Evolutionary conservation across 2,797 vertebrate species (phyloP), one percentile per base, ranked within the genome.

Genomic region (Aphelocoma californica): DNA sequence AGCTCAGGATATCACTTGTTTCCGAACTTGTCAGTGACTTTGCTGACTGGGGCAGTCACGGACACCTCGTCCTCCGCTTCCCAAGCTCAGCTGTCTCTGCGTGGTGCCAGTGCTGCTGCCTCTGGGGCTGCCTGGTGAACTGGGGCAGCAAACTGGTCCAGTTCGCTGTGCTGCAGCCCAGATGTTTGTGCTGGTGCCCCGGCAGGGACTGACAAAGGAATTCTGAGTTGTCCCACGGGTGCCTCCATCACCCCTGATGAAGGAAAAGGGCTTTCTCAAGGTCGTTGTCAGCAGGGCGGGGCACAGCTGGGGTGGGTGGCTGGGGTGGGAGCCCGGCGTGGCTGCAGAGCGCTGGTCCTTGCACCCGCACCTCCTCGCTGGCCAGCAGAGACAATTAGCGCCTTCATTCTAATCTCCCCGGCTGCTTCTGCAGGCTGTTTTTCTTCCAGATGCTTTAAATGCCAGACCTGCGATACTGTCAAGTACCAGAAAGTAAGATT

Each of bases 371-470:
- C 73, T 62, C 47, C 65, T 84, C 36, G 0, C 40, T n/a, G 73
- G 42, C 29, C 85, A 26, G 56, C 70, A 56, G 14, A 42, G 74
- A 57, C 70, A 82, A 56, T 88, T 58, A 75, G 54, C 0, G 0
- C 73, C 64, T 70, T 67, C 44, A 34, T 84, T 50, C 60, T 74
- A 19, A 73, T 82, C 64, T 50, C 32, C 51, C 44, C 9, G 36
- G 19, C 5, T 42, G 66, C 87, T 91, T 88, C 84, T 91, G 62
- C 72, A 26, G 38, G 8, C 72, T 93, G 65, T 34, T 94, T 90
- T 92, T 29, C 84, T 75, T 83, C 72, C 66, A 93, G 4, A 95
- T 95, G 81, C 75, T 96, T 95, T 26, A 72, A 74, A 94, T 96
- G 80, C 92, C 94, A 69, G 81, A 26, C 69, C 36, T 45, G 14